Evolutionary conservation across 2,888 invertebrate genomes (phyloP).

Genomic region (Choreutis nemorana): DNA sequence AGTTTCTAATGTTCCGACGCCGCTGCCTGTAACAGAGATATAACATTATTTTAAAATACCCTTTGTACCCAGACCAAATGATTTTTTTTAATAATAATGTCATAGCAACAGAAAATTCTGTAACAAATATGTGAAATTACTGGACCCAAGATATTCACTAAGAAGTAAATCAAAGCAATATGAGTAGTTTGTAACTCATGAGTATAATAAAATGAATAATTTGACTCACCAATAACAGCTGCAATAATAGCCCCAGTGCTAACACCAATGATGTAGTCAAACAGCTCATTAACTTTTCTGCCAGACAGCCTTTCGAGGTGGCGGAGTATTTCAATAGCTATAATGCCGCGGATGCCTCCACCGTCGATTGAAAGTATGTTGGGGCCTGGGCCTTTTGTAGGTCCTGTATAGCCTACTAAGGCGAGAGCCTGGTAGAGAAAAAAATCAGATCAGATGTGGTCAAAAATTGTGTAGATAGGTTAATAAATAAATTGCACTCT

Average conservation of each 20-base stretch:
- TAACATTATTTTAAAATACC: no score
- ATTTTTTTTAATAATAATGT: no score
- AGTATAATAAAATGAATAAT: neutral
- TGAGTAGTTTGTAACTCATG: neutral
- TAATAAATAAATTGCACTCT: no score
- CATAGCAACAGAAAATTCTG: neutral
- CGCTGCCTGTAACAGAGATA: slow-evolving; percentile 27
- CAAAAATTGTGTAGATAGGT: no score
- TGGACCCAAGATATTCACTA: neutral
- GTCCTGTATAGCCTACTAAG: slow-evolving; percentile 74
- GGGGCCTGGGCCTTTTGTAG: slow-evolving; percentile 76
- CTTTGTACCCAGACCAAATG: no score
- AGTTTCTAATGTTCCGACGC: slow-evolving; percentile 39
- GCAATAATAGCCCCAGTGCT: slow-evolving; percentile 86
- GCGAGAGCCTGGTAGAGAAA: slow-evolving; percentile 61
- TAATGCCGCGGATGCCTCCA: slow-evolving; percentile 87
- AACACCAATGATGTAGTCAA: slow-evolving; percentile 88
- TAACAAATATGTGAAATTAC: neutral
- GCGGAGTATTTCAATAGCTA: slow-evolving; percentile 83
- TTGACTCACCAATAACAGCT: slow-evolving; percentile 69
- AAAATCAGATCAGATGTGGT: no score
- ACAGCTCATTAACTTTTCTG: slow-evolving; percentile 75
- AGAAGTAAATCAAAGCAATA: no score
- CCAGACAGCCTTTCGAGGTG: slow-evolving; percentile 78
- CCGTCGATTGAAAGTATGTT: slow-evolving; percentile 88